A percentile compares a stretch with the other conserved stretches of the same genome.
These are phyloP conservation scores for Microcebus lehilahytsara DNA, from an alignment of 2,113 vertebrate genomes.

Conservation along the genomic window DNA sequence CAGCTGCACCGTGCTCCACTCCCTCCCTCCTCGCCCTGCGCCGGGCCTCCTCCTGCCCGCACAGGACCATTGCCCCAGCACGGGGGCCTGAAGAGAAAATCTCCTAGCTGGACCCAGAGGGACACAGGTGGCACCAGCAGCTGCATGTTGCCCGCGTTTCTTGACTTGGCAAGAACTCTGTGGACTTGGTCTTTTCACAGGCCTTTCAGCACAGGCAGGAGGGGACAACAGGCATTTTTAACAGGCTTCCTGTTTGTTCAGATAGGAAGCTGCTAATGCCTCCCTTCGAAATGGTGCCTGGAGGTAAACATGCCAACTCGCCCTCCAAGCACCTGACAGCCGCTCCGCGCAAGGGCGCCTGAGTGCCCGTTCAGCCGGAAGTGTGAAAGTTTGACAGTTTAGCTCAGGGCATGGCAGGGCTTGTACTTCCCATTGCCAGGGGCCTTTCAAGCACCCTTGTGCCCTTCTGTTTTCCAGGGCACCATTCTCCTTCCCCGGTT, in stretches of 20 bases:
- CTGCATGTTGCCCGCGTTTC: constrained; percentile 31
- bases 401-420: constrained; percentile 34
- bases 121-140: constrained; percentile 53
- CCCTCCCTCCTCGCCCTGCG: neutral
- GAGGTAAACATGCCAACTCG: constrained; percentile 59
- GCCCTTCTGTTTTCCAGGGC: constrained; percentile 31
- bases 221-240: constrained; percentile 38
- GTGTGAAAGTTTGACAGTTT: constrained; percentile 49
- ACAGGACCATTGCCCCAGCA: accelerated
- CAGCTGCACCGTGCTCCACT: neutral
- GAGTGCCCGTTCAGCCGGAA: constrained; percentile 46
- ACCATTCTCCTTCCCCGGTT: constrained; percentile 64
- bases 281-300: neutral
- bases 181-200: constrained; percentile 56
- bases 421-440: constrained; percentile 25
- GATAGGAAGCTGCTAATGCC: constrained; percentile 15
- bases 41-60: neutral
- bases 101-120: neutral
- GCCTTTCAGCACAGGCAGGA: constrained; percentile 17
- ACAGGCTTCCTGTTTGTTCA: neutral
- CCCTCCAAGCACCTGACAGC: constrained; percentile 45
- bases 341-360: neutral
- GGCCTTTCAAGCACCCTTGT: neutral
- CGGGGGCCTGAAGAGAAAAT: neutral
- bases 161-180: constrained; percentile 58